Percentiles rank a stretch among this genome's conserved stretches.
Conservation (phyloP, 2,888 invertebrate genomes). For the Tetragnatha montana region DNA sequence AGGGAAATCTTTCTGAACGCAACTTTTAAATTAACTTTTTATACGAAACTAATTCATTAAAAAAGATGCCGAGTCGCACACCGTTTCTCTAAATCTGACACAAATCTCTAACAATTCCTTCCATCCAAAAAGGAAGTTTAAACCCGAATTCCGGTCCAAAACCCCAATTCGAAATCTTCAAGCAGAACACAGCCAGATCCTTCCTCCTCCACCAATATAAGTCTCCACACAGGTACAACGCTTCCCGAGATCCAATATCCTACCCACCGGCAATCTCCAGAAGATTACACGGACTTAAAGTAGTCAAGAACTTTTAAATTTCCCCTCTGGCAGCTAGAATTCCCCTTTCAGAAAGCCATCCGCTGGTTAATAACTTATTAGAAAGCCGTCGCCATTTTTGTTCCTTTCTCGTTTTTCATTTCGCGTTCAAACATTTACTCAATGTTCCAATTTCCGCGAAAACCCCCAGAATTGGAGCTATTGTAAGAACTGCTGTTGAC, state of each 20-base stretch:
- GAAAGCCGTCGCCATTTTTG: background rate
- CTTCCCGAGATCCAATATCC: background rate
- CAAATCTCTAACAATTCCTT: no score
- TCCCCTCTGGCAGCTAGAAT: background rate
- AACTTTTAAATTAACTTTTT: no score
- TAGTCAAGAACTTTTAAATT: constrained; percentile 3
- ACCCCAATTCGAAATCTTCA: background rate
- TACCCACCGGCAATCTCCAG: background rate
- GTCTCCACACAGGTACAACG: background rate
- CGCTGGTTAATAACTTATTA: constrained; percentile 18
- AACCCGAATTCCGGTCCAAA: background rate
- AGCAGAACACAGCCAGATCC: background rate
- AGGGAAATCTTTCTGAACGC: no score
- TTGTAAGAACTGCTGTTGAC: constrained; percentile 42
- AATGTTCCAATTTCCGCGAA: constrained; percentile 46
- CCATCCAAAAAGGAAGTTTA: background rate
- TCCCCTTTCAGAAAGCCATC: background rate
- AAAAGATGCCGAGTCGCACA: no score
- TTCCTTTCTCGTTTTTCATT: constrained; percentile 35
- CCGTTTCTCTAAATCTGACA: background rate
- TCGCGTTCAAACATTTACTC: constrained; percentile 50
- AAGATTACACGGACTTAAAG: background rate
- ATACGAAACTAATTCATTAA: no score
- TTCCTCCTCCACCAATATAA: background rate
- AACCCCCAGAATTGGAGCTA: constrained; percentile 45